Percentiles rank a stretch among this genome's conserved stretches.
phyloP scores from a whole-genome alignment of 2,113 vertebrate genomes.

The Pampusana beccarii region DNA sequence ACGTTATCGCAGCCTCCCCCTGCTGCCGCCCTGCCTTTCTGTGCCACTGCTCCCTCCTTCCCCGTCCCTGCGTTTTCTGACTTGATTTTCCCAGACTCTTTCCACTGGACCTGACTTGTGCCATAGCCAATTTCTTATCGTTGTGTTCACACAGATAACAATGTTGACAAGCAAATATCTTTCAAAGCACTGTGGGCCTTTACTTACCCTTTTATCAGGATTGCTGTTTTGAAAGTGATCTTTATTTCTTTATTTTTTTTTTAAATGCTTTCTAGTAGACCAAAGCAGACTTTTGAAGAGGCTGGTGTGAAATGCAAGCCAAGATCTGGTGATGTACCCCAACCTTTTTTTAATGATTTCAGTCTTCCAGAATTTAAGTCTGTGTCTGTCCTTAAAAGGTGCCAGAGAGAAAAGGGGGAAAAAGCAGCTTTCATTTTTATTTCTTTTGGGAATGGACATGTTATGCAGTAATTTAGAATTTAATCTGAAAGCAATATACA shows the following conservation, averaged over 20 bases:
- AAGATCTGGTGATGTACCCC: background rate
- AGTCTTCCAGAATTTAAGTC: background rate
- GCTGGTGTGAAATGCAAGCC: background rate
- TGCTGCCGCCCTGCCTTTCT: no score
- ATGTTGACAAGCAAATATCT: background rate
- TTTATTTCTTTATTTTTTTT: background rate
- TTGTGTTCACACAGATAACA: fast-evolving
- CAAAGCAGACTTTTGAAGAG: background rate
- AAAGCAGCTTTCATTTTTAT: no score
- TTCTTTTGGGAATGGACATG: background rate
- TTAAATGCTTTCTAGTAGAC: background rate
- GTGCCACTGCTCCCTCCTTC: background rate
- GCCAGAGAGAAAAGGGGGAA: no score
- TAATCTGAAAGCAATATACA: background rate
- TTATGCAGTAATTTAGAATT: background rate
- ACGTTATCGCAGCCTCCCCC: fast-evolving
- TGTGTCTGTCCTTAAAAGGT: background rate
- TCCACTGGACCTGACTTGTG: background rate
- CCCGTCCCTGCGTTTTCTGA: fast-evolving
- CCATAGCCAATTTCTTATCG: fast-evolving
- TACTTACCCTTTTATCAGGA: background rate
- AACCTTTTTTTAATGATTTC: fast-evolving
- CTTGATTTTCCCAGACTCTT: background rate
- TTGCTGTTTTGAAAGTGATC: background rate
- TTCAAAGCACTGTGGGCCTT: background rate